Conservation (phyloP, 2,797 vertebrate species). For the Hippoglossus hippoglossus region DNA sequence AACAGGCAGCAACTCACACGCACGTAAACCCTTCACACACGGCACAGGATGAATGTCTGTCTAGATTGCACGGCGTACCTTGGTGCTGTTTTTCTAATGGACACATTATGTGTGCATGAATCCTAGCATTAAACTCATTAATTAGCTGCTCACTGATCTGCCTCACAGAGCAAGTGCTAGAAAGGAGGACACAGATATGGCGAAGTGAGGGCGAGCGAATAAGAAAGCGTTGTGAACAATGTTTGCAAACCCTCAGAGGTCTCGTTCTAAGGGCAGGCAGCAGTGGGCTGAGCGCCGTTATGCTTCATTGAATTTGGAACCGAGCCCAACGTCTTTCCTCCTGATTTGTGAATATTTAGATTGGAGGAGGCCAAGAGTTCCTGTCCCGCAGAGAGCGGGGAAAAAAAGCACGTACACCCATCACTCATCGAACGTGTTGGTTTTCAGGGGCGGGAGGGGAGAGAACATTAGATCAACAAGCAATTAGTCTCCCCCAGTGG, state of each 20-base stretch:
- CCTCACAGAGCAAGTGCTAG: constrained; percentile 22
- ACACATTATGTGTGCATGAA: constrained; percentile 64
- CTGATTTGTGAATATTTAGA: constrained; percentile 78
- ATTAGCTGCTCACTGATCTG: constrained; percentile 71
- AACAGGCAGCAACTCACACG: constrained; percentile 28
- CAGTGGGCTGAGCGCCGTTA: constrained; percentile 38
- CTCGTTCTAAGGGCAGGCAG: constrained; percentile 47
- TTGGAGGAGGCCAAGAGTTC: constrained; percentile 65
- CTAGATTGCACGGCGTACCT: constrained; percentile 38
- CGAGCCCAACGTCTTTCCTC: constrained; percentile 63
- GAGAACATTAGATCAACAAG: constrained; percentile 77
- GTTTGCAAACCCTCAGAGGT: constrained; percentile 51
- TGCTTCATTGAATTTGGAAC: constrained; percentile 69
- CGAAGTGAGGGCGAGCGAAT: constrained; percentile 10
- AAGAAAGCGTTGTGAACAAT: constrained; percentile 52
- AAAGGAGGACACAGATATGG: constrained; percentile 28
- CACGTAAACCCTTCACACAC: constrained; percentile 28
- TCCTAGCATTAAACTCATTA: constrained; percentile 75
- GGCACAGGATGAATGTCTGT: constrained; percentile 43
- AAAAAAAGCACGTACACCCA: constrained; percentile 35
- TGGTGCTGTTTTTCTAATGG: constrained; percentile 60
- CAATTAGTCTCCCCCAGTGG: constrained; percentile 77
- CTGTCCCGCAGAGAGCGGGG: constrained; percentile 33
- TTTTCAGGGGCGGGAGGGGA: constrained; percentile 65
- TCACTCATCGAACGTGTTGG: constrained; percentile 72